phyloP scores from a whole-genome alignment of 1,140 invertebrate species.

The Monomorium pharaonis region DNA sequence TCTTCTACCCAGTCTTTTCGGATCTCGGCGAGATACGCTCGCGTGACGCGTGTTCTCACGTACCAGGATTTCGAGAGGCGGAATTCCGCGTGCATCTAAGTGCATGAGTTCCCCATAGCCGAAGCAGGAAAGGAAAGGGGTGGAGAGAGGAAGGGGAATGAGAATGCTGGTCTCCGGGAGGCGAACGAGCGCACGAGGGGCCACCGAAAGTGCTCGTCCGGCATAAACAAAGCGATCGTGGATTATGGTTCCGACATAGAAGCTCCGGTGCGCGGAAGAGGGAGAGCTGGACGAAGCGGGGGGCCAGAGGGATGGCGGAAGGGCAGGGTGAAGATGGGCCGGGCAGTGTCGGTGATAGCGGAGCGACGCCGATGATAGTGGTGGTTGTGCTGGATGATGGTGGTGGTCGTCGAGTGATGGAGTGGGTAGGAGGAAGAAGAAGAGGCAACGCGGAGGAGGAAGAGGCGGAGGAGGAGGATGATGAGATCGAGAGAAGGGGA shows the following conservation, averaged over 20 bases:
- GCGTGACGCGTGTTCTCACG: constrained; percentile 69
- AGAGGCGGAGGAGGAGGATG: constrained; percentile 65
- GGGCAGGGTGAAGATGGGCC: constrained; percentile 59
- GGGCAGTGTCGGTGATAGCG: constrained; percentile 64
- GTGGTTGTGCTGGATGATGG: constrained; percentile 12
- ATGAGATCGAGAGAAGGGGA: constrained; percentile 80
- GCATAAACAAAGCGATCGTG: constrained; percentile 73
- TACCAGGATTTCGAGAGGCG: constrained; percentile 72
- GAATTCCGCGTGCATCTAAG: constrained; percentile 72
- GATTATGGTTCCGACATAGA: constrained; percentile 57
- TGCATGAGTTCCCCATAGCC: constrained; percentile 70
- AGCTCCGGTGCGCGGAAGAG: constrained; percentile 30
- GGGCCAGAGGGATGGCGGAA: constrained; percentile 40
- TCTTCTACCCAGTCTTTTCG: neutral
- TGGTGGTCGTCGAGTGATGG: constrained; percentile 55
- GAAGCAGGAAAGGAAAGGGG: neutral
- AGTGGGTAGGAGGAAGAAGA: constrained; percentile 66
- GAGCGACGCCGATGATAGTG: constrained; percentile 55
- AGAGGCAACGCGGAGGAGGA: constrained; percentile 58
- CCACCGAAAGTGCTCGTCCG: constrained; percentile 71
- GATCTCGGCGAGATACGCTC: constrained; percentile 19
- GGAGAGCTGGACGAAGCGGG: neutral
- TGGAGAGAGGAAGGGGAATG: neutral
- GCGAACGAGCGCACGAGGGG: constrained; percentile 43
- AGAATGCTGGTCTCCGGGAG: constrained; percentile 2